phyloP scores from a whole-genome alignment of 1,140 invertebrate genomes.

The Pachyrhynchus sulphureomaculatus region DNA sequence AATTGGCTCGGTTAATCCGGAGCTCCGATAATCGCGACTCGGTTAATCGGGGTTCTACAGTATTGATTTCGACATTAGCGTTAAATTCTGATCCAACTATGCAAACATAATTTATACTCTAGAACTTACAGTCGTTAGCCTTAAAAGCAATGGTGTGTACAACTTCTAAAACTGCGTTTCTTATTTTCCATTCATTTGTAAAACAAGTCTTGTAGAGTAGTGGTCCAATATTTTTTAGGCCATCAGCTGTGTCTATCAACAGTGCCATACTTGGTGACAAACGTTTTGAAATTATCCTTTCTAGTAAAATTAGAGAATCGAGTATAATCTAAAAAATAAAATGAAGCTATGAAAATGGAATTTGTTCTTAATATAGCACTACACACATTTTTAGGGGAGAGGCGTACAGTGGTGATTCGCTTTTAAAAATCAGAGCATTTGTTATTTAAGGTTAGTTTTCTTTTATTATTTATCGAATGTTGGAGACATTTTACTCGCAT shows the following conservation, averaged over 20 bases:
- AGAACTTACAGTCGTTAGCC: slow-evolving; percentile 17
- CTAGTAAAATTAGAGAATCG: not conserved
- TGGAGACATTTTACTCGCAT: too few species aligned
- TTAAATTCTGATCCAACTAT: too few species aligned
- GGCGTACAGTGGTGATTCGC: too few species aligned
- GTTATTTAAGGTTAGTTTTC: too few species aligned
- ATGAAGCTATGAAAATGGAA: not conserved
- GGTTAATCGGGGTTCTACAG: too few species aligned
- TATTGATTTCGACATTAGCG: too few species aligned
- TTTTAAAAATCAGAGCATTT: too few species aligned
- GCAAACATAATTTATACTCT: too few species aligned
- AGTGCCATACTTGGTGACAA: slow-evolving; percentile 18
- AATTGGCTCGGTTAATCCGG: too few species aligned
- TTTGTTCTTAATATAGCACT: not conserved
- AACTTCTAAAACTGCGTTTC: slow-evolving; percentile 9
- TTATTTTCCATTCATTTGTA: slow-evolving; percentile 19
- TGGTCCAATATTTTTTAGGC: slow-evolving; percentile 8
- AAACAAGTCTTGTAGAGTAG: slow-evolving; percentile 20
- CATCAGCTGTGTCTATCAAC: slow-evolving; percentile 12
- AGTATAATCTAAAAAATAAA: slow-evolving; percentile 4
- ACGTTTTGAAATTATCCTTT: slow-evolving; percentile 8
- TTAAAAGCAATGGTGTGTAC: slow-evolving; percentile 11
- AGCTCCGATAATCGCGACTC: too few species aligned
- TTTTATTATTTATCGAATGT: too few species aligned
- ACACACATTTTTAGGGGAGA: not conserved